Evolutionary conservation across 2,888 invertebrate genomes (phyloP), one percentile per base, ranked within the genome.

Genomic region (Sinodicranocentrus sp.): DNA sequence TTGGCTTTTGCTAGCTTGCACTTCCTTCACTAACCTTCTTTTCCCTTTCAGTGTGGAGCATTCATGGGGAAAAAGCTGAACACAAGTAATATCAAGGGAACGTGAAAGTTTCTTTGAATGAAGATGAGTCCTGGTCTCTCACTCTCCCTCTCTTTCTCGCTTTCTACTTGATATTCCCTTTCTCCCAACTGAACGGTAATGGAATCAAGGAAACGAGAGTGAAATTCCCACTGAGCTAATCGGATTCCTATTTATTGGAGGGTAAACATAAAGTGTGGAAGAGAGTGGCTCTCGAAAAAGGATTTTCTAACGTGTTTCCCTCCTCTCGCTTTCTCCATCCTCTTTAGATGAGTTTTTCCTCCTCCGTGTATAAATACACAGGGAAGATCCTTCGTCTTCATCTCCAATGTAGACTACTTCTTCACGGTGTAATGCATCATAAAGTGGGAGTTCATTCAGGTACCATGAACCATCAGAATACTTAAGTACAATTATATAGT

Each of bases 181-280:
- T 77, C 67, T 77, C 67, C 75, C 75, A 26, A 33, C 48, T 57
- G 76, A 77, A 77, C 67, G 76, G 76, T 77, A 77, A 77, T 77
- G 78, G 59, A 78, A 78, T 70, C 68, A 78, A 78, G 70, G 70
- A 70, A 68, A 68, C 84, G 77, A 73, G 84, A 73, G 78, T 68
- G 78, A 70, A 78, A 78, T 78, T 78, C 59, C 78, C 79, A 75
- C 68, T 84, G 72, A 59, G 67, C 76, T 85, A 85, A 85, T 79
- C 78, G 83, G 79, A 85, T 85, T 84, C 75, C 79, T 75, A 85
- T 79, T 85, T 80, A 83, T 82, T 72, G 85, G 68, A 85, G 85
- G 75, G 85, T 85, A 85, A 83, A 85, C 79, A 85, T 68, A 78
- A 77, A 77, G 76, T 77, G 76, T 44, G 52, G 67, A 57, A 17